Base-by-base conservation (phyloP, 2,888 invertebrate genomes). In the Philaethria dido region DNA sequence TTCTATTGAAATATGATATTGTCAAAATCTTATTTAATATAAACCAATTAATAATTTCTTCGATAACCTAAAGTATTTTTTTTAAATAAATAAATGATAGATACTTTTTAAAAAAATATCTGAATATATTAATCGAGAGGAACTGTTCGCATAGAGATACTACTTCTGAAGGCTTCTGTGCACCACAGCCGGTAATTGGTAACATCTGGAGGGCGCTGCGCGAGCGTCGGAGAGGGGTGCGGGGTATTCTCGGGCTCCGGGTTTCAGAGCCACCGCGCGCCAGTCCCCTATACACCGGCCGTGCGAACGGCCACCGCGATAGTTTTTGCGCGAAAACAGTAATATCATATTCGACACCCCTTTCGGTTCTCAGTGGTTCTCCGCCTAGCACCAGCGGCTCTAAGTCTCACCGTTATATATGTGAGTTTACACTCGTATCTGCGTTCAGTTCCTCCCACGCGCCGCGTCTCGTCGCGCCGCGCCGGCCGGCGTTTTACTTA, bases 221-320 rank as follows among this genome's bases (percentile, higher is more conserved):
- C 83, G 86, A 83, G 76, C 73, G 77, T 71, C 78, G 78, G 79
- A 73, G 79, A 77, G 80, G 78, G 73, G 84, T 79, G 78, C 86
- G 87, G 87, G 86, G 88, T 83, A 85, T 81, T 80, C 81, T 80
- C 84, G 85, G 86, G 87, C 84, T 83, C 83, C 83, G 85, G 85
- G 82, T 83, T 82, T 81, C 82, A 74, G 75, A 78, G 73, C 67
- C 70, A 80, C 79, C 81, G 83, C 83, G 84, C 88, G 89, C 86
- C 90, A 92, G 92, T 92, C 89, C 91, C 86, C 88, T 87, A 90
- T 88, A 89, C 91, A 89, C 88, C 91, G 92, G 90, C 92, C 90
- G 87, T 81, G 89, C 81, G 92, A 89, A 86, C 92, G 91, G 91
- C 91, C 90, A 88, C 80, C 88, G 89, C 88, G 86, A 86, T 85